Percentiles rank a stretch among this genome's conserved stretches.
phyloP scores from a whole-genome alignment of 2,113 vertebrate genomes.

The Catagonus wagneri region DNA sequence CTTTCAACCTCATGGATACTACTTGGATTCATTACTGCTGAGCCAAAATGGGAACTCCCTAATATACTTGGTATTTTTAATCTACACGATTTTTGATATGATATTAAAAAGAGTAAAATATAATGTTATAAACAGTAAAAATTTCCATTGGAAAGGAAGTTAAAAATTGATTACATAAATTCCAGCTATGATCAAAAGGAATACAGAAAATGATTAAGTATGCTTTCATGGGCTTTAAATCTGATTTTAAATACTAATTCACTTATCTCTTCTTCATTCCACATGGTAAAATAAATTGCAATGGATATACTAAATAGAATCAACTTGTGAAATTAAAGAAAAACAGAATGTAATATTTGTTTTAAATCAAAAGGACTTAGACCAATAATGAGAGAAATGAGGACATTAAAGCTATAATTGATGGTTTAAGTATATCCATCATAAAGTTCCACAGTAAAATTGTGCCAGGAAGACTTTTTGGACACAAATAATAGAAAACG shows the following conservation, averaged over 20 bases:
- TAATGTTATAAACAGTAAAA: too few relatives aligned
- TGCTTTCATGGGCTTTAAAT: neutral
- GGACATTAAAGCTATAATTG: neutral
- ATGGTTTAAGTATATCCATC: neutral
- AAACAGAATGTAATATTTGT: neutral
- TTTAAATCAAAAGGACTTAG: neutral
- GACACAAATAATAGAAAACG: neutral
- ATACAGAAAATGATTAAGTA: neutral
- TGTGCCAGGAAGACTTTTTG: neutral
- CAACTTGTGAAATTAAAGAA: neutral
- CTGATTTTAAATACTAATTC: neutral
- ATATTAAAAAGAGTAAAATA: constrained; percentile 19
- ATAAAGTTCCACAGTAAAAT: neutral
- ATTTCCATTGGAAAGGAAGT: neutral
- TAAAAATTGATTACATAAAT: neutral
- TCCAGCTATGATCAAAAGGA: neutral
- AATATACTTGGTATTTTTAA: too few relatives aligned
- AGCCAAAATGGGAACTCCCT: too few relatives aligned
- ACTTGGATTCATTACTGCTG: too few relatives aligned
- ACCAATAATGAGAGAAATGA: neutral
- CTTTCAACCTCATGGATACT: too few relatives aligned
- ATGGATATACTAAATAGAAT: neutral
- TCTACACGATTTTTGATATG: neutral
- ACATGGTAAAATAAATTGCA: neutral
- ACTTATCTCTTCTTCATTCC: neutral